These are phyloP conservation scores for Acanthornis magna DNA, from an alignment of 2,797 vertebrate species.

Conservation along the genomic window DNA sequence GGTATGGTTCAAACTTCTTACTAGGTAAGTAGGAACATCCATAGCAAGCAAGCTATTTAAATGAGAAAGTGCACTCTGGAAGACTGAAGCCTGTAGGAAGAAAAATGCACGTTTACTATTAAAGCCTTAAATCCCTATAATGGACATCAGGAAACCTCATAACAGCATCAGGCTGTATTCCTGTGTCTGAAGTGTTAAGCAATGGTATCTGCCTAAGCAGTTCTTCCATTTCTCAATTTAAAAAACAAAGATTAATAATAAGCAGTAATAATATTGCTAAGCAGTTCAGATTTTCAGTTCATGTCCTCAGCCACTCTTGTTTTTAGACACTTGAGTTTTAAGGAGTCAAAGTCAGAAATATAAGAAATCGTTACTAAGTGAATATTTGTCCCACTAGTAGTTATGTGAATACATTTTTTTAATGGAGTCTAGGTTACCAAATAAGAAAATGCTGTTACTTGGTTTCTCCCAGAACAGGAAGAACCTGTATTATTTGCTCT, in stretches of 20 bases:
- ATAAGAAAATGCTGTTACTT: conserved; percentile 9
- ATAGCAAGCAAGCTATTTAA: neutral
- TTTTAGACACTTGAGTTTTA: neutral
- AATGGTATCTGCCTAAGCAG: neutral
- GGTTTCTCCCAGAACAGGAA: conserved; percentile 43
- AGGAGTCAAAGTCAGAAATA: neutral
- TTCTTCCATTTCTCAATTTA: neutral
- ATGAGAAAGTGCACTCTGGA: neutral
- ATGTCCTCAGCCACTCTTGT: neutral
- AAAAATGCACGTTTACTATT: neutral
- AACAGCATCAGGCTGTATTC: neutral
- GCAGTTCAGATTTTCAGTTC: neutral
- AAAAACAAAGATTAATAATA: neutral
- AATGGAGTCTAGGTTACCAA: neutral
- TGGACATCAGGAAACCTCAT: neutral
- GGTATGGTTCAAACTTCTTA: neutral
- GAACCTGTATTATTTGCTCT: conserved; percentile 57
- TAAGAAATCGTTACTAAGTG: neutral
- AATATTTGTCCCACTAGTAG: neutral
- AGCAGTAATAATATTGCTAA: neutral
- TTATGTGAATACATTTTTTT: neutral
- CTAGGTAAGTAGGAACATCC: neutral
- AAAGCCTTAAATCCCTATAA: neutral
- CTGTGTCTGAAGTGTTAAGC: neutral
- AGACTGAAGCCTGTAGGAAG: neutral